Base-by-base conservation (phyloP, 2,888 invertebrate genomes). In the Harmothoe impar region DNA sequence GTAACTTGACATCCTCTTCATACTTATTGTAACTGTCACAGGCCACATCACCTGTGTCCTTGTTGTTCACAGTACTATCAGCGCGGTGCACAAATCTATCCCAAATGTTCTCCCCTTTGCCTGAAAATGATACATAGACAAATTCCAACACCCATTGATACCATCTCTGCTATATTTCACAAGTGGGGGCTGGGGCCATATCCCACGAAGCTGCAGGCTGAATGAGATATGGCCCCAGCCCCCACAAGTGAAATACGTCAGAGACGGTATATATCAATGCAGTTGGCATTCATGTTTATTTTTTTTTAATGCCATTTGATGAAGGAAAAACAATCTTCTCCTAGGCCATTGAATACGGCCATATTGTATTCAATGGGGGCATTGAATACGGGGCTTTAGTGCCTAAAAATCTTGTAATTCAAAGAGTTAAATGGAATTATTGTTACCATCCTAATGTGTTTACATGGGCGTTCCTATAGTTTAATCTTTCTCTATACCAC, bases 11-110 rank as follows among this genome's bases (percentile, higher is more conserved):
- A 93, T 97, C 97, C 35, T 96, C 96, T 92, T 96, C 95, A 94
- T 96, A 97, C 90, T 95, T 96, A 94, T 97, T 96, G 94, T 97
- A 97, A n/a, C 97, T 97, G 94, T 97, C 97, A 89, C 97, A 97
- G 0, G 97, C 97, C 0, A 97, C 95, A 93, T 97, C 97, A 0
- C 97, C 97, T 25, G 91, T 93, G 52, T 84, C 90, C 31, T 90
- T 78, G 43, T 92, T 89, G 12, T 52, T 56, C 7, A 93, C 78
- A 81, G 96, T 97, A 43, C 91, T 89, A 72, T 95, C 93, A 93
- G 97, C 97, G 0, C 95, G 96, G 62, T n/a, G n/a, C 62, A 91
- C 92, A 92, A 97, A 97, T 20, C 95, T 96, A 94, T 97, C 97
- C 97, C 97, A 97, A 33, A 97, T 96, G 94, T 96, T 97, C 89